A percentile compares a stretch with the other conserved stretches of the same genome.
Evolutionary conservation across 2,113 vertebrate genomes (phyloP).

Genomic region (Hypocryptadius cinnamomeus): DNA sequence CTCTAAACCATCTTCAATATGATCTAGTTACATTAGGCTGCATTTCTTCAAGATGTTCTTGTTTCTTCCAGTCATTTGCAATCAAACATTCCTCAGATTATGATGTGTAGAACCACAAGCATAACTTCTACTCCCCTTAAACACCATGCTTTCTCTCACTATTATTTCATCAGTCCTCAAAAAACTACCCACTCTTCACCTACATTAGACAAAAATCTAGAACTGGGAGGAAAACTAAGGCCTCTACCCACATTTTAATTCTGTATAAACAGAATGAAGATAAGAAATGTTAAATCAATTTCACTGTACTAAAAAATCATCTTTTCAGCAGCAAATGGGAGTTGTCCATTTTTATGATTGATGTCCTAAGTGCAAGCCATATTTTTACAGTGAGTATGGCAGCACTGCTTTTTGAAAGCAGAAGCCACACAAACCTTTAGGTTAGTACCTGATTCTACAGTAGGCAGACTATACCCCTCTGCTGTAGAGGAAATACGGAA

Average conservation of each 20-base stretch:
- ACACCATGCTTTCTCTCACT: not conserved
- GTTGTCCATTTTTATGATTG: not conserved
- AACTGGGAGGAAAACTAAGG: not conserved
- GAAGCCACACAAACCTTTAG: not conserved
- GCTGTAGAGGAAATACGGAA: not conserved
- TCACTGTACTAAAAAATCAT: not conserved
- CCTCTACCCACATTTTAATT: not conserved
- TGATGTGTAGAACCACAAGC: not conserved
- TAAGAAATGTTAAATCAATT: not conserved
- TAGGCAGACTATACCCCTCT: not conserved
- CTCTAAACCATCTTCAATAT: not conserved
- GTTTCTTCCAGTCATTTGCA: not conserved
- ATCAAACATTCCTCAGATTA: not conserved
- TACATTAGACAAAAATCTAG: not conserved
- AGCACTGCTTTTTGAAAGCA: not conserved
- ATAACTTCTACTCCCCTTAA: not conserved
- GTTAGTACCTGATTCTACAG: not conserved
- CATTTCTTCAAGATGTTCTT: not conserved
- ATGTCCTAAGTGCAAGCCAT: not conserved
- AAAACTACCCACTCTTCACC: not conserved
- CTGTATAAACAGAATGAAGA: not conserved
- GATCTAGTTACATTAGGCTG: not conserved
- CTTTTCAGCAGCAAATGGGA: not conserved
- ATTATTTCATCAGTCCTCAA: not conserved
- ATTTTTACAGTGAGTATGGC: not conserved